Conservation (phyloP, 2,888 invertebrate genomes). For the Dascillus cervinus region DNA sequence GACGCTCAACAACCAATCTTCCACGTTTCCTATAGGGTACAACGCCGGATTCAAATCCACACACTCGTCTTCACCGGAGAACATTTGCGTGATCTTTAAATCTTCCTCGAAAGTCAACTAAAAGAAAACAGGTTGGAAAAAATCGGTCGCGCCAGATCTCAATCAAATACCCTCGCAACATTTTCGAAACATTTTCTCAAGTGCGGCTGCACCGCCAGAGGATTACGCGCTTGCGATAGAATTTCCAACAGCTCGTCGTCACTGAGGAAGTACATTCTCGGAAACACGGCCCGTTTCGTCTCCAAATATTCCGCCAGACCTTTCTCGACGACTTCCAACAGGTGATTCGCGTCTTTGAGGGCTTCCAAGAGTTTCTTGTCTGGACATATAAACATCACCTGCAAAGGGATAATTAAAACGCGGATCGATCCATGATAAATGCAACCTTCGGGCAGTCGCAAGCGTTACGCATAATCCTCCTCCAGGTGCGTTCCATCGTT, state of each 20-base stretch:
- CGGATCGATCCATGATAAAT: slow-evolving; percentile 10
- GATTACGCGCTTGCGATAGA: slow-evolving; percentile 70
- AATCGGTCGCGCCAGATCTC: neutral
- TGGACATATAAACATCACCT: slow-evolving; percentile 59
- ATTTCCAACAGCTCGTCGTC: slow-evolving; percentile 79
- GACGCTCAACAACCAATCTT: slow-evolving; percentile 63
- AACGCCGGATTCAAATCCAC: slow-evolving; percentile 58
- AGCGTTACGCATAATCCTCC: slow-evolving; percentile 65
- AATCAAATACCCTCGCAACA: slow-evolving; percentile 50
- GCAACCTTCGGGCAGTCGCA: slow-evolving; percentile 63
- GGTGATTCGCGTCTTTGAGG: slow-evolving; percentile 59
- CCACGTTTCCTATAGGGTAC: slow-evolving; percentile 65
- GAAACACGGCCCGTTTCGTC: slow-evolving; percentile 65
- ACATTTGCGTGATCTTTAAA: slow-evolving; percentile 64
- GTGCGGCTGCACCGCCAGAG: slow-evolving; percentile 71
- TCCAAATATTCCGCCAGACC: slow-evolving; percentile 74
- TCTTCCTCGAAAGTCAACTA: slow-evolving; percentile 63
- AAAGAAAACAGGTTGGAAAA: slow-evolving; percentile 10
- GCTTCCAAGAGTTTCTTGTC: slow-evolving; percentile 60
- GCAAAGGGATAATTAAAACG: slow-evolving; percentile 6
- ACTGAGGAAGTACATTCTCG: slow-evolving; percentile 73
- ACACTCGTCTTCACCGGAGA: slow-evolving; percentile 67
- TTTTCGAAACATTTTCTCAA: slow-evolving; percentile 79
- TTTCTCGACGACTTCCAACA: slow-evolving; percentile 65
- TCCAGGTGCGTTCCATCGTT: slow-evolving; percentile 73